phyloP scores from a whole-genome alignment of 1,140 invertebrate genomes.

The Drosophila subpulchrella region DNA sequence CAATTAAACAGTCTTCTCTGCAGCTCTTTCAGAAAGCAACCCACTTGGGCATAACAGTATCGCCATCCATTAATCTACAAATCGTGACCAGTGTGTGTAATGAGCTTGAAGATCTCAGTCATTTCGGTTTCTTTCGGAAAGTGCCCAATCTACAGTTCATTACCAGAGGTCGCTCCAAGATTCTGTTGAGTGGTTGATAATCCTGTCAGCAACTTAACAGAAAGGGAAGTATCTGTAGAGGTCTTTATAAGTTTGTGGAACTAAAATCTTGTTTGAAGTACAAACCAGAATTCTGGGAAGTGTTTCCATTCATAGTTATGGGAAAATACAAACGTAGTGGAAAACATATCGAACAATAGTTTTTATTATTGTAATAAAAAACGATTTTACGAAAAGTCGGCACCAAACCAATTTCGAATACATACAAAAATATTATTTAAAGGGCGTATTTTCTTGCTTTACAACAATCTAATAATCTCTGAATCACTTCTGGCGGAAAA shows the following conservation, averaged over 20 bases:
- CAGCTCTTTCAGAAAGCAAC: slow-evolving; percentile 4
- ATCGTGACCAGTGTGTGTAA: slow-evolving; percentile 45
- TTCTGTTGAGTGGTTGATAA: slow-evolving; percentile 9
- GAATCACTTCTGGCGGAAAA: background rate
- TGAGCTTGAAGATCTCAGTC: slow-evolving; percentile 24
- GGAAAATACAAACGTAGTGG: background rate
- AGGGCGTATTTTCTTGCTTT: background rate
- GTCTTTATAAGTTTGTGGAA: background rate
- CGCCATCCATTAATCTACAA: slow-evolving; percentile 49
- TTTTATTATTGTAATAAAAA: no score
- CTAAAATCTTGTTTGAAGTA: no score
- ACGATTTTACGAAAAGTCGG: no score
- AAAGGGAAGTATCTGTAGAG: slow-evolving; percentile 2
- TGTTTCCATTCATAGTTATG: no score
- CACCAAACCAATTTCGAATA: no score
- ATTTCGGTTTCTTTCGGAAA: slow-evolving; percentile 25
- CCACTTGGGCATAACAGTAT: slow-evolving; percentile 47
- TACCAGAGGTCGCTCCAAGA: slow-evolving; percentile 23
- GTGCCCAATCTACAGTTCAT: slow-evolving; percentile 49
- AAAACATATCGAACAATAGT: no score
- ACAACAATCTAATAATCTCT: background rate
- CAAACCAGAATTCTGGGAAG: no score
- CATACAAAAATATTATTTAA: background rate
- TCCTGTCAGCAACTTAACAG: slow-evolving; percentile 4
- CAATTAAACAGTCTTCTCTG: slow-evolving; percentile 37